Percentiles rank a stretch among this genome's conserved stretches.
phyloP scores from a whole-genome alignment of 2,113 vertebrate genomes.

The Oostethus manadensis region DNA sequence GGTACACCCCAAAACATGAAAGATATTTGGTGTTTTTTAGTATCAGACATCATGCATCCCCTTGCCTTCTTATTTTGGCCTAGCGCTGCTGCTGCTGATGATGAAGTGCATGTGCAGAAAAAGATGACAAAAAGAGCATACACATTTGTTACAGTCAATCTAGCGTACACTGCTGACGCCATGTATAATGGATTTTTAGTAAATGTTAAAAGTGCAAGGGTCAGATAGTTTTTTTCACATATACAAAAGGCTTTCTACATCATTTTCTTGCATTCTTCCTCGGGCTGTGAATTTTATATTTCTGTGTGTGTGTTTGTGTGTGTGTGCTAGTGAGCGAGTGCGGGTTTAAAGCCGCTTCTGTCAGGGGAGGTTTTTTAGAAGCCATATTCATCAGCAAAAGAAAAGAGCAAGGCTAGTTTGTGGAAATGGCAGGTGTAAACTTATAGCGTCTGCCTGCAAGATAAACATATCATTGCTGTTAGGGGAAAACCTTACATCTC shows the following conservation, averaged over 20 bases:
- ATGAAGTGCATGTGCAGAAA: constrained; percentile 37
- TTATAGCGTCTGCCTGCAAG: constrained; percentile 24
- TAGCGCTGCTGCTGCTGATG: background rate
- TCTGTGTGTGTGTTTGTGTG: constrained; percentile 41
- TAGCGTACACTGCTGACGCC: constrained; percentile 46
- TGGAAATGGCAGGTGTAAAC: constrained; percentile 41
- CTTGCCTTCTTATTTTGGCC: constrained; percentile 3
- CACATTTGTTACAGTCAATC: constrained; percentile 51
- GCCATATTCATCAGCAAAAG: constrained; percentile 46
- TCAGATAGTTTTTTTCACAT: constrained; percentile 29
- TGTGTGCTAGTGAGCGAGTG: constrained; percentile 22
- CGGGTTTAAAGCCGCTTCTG: constrained; percentile 18
- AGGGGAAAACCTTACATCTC: constrained; percentile 15
- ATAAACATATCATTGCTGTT: constrained; percentile 24
- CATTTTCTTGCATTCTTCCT: constrained; percentile 51
- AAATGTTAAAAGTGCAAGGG: constrained; percentile 61
- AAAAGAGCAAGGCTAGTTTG: constrained; percentile 39
- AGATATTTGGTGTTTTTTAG: background rate
- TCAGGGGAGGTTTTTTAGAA: constrained; percentile 37
- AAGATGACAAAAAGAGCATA: constrained; percentile 48
- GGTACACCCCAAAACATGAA: background rate
- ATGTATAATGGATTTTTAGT: constrained; percentile 47
- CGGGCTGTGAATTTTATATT: constrained; percentile 52
- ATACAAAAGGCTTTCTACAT: constrained; percentile 36
- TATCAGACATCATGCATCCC: constrained; percentile 33